Evolutionary conservation across 2,888 invertebrate genomes (phyloP), one percentile per base, ranked within the genome.

Genomic region (Nesidiocoris tenuis): DNA sequence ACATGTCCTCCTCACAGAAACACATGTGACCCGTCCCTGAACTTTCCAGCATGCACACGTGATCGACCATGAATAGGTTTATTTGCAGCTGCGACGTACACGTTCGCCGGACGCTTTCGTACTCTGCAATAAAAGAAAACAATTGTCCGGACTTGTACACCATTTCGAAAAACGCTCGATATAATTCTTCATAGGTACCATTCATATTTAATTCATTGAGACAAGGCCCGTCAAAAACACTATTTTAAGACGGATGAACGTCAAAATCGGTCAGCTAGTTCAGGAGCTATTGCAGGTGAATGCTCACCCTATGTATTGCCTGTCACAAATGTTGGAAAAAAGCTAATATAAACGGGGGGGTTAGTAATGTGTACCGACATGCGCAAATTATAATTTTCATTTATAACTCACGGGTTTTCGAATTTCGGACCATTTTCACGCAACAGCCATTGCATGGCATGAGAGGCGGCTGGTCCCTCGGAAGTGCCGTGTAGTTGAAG

Each of bases 21-120:
- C 95, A 96, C 95, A 96, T 96, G 90, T 95, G 95, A 87, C 96
- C 96, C 84, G 91, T 94, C 87, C 95, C 95, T 88, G 94, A 94
- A 90, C 95, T 94, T 91, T 96, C 96, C 91, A 94, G 93, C 95
- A 96, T 96, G 91, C 96, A 96, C 87, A 96, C 96, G 88, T 96
- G 96, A 87, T 96, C 96, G 85, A 96, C 96, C 95, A 96, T 95
- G 88, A 96, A 96, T 83, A 96, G 88, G 86, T 96, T 96, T 86
- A 96, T 96, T 86, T 95, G 94, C 80, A 96, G 89, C 84, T 95
- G 94, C 79, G 94, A 92, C 77, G 95, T 96, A 86, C 96, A 96
- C 81, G 95, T 95, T 81, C 96, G 89, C 78, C 95, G 89, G 80
- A 96, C 93, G 82, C 93, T 94, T 86, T 95, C 94, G 86, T 93